Base-by-base conservation (phyloP, 2,888 invertebrate genomes). In the Drosophila formosana region DNA sequence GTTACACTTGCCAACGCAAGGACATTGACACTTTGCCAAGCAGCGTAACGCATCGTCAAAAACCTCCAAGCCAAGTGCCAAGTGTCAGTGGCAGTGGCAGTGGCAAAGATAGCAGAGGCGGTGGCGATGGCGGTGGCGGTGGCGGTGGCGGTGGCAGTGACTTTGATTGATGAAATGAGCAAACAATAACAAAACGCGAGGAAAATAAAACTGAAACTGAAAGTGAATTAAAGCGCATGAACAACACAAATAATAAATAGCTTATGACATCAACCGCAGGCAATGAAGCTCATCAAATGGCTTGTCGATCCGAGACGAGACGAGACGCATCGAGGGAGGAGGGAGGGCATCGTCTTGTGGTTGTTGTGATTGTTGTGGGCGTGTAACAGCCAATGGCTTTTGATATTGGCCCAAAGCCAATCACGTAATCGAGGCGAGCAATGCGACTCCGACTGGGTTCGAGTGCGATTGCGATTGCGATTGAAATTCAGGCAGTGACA, bases 131-230 rank as follows among this genome's bases (percentile, higher is more conserved):
- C 56, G 58, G 26, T 18, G 18, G 18, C 55, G 32, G n/a, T 37
- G 64, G 30, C n/a, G n/a, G n/a, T n/a, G n/a, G 18, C 53, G 49
- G 50, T 69, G 67, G 71, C 70, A 52, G 25, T 66, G 78, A 77
- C 72, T 80, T 75, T 79, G 79, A 79, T 79, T 79, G 80, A 80
- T 80, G 80, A 75, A 80, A 72, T 67, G 69, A 66, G 57, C 50
- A 69, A 76, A 76, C 69, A 72, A 66, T 62, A 63, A 69, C 52
- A 61, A 51, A 47, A 28, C 23, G 25, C 18, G 39, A 41, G 39
- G 6, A 47, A 57, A 61, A 30, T 72, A 39, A 51, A 62, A 58
- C 67, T 63, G 74, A 78, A 79, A 79, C 74, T 46, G 80, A 79
- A 79, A 79, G 80, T 79, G 80, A 77, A 77, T 77, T 72, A 63